phyloP scores from a whole-genome alignment of 2,888 invertebrate genomes.

The Petrolisthes cinctipes region DNA sequence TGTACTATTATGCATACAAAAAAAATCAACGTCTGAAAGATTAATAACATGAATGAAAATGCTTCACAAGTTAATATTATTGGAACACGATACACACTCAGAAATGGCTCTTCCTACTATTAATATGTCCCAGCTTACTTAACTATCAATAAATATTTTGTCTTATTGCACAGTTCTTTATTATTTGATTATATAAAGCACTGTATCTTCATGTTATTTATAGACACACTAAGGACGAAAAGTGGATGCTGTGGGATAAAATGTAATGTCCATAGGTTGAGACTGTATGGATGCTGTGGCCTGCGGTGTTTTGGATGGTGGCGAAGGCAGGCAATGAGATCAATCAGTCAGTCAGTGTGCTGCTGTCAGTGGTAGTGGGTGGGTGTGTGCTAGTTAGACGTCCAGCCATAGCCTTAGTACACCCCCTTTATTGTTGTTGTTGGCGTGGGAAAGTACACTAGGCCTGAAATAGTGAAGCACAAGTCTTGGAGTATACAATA shows the following conservation, averaged over 20 bases:
- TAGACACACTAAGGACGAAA: too few species aligned
- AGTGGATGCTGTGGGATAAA: too few species aligned
- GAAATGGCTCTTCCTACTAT: not conserved
- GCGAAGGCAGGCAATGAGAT: not conserved
- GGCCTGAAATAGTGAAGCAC: too few species aligned
- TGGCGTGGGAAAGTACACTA: too few species aligned
- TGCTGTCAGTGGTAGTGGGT: not conserved
- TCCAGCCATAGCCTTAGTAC: too few species aligned
- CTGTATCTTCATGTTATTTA: too few species aligned
- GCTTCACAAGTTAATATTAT: not conserved
- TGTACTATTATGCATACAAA: not conserved
- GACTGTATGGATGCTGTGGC: not conserved
- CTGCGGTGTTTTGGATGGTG: not conserved
- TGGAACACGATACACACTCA: not conserved
- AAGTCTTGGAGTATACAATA: too few species aligned
- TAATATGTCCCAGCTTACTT: not conserved
- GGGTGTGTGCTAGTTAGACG: not conserved
- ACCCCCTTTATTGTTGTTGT: too few species aligned
- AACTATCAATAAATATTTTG: too few species aligned
- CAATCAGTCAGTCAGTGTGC: not conserved
- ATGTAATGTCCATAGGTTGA: not conserved
- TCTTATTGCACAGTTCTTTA: too few species aligned
- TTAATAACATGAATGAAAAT: not conserved
- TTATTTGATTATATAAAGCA: too few species aligned
- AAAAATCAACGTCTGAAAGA: not conserved